A percentile compares a stretch with the other conserved stretches of the same genome.
Evolutionary conservation across 2,113 vertebrate genomes (phyloP).

Genomic region (Tichodroma muraria): DNA sequence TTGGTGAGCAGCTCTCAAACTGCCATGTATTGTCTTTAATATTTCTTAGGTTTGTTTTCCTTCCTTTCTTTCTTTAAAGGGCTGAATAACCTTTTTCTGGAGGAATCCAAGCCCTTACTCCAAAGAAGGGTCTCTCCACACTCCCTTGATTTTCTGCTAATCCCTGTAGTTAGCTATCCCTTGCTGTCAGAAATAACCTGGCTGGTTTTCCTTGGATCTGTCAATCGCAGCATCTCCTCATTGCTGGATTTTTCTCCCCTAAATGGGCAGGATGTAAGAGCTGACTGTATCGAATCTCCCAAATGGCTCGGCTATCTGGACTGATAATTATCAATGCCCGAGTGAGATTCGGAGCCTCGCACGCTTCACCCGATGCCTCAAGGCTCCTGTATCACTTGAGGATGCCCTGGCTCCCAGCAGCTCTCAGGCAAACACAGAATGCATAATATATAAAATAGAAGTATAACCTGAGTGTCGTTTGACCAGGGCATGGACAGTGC

Average conservation of each 20-base stretch:
- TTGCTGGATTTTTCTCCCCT: constrained; percentile 42
- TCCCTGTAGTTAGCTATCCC: neutral
- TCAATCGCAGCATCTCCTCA: neutral
- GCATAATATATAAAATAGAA: neutral
- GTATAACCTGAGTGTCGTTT: fast-evolving
- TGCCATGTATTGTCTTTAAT: neutral
- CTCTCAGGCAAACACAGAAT: neutral
- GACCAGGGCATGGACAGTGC: neutral
- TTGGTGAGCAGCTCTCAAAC: neutral
- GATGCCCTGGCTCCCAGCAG: neutral
- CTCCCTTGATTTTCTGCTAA: neutral
- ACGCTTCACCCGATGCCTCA: fast-evolving
- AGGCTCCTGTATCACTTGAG: neutral
- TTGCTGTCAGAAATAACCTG: neutral
- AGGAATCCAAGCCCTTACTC: neutral
- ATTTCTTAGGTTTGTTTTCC: neutral
- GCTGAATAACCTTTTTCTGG: neutral
- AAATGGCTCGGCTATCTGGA: neutral
- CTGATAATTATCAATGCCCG: constrained; percentile 11
- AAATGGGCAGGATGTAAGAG: neutral
- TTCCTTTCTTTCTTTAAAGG: neutral
- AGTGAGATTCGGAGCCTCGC: neutral
- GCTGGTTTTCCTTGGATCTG: neutral
- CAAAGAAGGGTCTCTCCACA: neutral
- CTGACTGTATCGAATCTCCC: neutral